phyloP scores from a whole-genome alignment of 1,140 invertebrate genomes.

The Galleria mellonella region DNA sequence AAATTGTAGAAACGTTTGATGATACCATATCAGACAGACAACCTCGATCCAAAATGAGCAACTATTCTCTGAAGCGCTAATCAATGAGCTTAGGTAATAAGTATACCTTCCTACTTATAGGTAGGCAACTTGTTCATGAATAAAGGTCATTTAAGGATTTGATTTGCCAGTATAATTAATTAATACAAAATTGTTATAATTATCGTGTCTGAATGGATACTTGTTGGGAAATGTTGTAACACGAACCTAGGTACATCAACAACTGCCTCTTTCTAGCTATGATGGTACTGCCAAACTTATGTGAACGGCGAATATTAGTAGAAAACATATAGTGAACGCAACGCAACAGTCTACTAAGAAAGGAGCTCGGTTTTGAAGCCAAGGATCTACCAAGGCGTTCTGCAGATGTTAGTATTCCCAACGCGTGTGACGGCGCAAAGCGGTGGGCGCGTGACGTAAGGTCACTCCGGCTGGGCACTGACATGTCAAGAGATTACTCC shows the following conservation, averaged over 20 bases:
- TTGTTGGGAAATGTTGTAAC: no score
- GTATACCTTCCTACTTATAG: no score
- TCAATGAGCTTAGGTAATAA: conserved; percentile 7
- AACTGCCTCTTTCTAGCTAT: no score
- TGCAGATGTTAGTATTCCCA: conserved; percentile 64
- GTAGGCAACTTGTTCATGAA: conserved; percentile 13
- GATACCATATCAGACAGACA: conserved; percentile 1
- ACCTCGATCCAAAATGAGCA: conserved; percentile 6
- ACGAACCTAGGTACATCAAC: conserved; percentile 2
- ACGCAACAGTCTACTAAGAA: conserved; percentile 62
- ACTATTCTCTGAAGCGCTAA: conserved; percentile 12
- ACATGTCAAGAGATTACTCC: conserved; percentile 55
- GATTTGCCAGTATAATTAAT: background rate
- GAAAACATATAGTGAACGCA: conserved; percentile 53
- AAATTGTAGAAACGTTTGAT: no score
- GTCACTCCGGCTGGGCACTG: conserved; percentile 60
- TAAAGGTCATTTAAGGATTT: conserved; percentile 22
- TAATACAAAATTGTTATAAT: conserved; percentile 1
- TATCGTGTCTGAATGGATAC: no score
- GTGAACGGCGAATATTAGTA: conserved; percentile 24
- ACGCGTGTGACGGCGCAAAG: conserved; percentile 50
- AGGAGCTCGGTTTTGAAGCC: conserved; percentile 72
- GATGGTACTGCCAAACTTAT: no score
- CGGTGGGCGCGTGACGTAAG: conserved; percentile 63
- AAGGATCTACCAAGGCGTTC: conserved; percentile 70